These are phyloP conservation scores for Spisula subtruncata DNA, from an alignment of 2,888 invertebrate species.

Conservation along the genomic window DNA sequence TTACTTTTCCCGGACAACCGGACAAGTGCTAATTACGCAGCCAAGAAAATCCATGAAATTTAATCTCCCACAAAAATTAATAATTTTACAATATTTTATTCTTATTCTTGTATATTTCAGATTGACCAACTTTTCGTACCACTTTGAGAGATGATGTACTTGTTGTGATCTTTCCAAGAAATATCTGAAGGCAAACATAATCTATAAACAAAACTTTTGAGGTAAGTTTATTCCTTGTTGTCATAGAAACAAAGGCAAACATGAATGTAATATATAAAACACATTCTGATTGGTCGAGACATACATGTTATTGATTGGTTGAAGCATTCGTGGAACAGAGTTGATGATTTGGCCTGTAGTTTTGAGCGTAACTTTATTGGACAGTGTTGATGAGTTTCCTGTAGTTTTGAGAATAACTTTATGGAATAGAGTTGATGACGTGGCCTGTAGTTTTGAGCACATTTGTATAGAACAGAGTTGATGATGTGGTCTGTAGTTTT, in stretches of 20 bases:
- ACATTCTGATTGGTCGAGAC: too few relatives aligned
- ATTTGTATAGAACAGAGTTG: background rate
- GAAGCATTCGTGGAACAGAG: background rate
- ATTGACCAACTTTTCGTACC: background rate
- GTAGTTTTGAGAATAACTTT: background rate
- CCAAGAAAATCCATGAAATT: too few relatives aligned
- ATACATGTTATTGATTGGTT: too few relatives aligned
- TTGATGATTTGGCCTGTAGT: background rate
- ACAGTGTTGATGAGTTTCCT: background rate
- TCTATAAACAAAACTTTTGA: background rate
- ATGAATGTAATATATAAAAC: too few relatives aligned
- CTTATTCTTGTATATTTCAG: background rate
- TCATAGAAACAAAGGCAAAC: background rate
- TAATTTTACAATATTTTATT: too few relatives aligned
- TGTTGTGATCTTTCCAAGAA: background rate
- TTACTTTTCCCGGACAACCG: too few relatives aligned
- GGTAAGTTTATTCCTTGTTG: background rate
- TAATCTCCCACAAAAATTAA: too few relatives aligned
- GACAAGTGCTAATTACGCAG: too few relatives aligned
- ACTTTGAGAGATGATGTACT: conserved; percentile 1
- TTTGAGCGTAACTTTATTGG: background rate
- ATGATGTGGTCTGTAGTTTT: background rate
- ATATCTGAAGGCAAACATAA: background rate
- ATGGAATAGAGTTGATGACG: background rate
- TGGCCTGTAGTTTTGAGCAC: background rate